phyloP scores from a whole-genome alignment of 2,113 vertebrate genomes.

The Diadophis punctatus region DNA sequence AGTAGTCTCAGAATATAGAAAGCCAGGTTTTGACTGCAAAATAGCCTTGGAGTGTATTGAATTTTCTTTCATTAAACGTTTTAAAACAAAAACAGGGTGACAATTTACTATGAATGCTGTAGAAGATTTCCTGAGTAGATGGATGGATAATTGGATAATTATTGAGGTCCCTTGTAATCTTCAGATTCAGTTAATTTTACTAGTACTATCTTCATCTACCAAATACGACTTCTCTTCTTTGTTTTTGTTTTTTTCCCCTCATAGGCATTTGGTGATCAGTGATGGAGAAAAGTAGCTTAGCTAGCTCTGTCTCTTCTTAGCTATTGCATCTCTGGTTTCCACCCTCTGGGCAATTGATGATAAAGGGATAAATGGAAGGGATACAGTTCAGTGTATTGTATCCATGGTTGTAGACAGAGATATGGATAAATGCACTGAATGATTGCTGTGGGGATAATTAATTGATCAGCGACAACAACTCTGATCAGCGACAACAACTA shows the following conservation, averaged over 20 bases:
- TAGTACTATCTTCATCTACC: neutral
- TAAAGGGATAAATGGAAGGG: neutral
- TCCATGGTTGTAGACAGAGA: neutral
- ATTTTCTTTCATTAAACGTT: neutral
- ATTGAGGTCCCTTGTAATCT: neutral
- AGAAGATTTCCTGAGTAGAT: neutral
- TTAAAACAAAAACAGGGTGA: neutral
- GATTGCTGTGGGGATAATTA: neutral
- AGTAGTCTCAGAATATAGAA: neutral
- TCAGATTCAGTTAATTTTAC: neutral
- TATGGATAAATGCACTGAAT: neutral
- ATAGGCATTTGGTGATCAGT: neutral
- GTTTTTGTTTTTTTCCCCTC: neutral
- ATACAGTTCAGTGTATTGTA: neutral
- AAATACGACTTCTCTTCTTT: neutral
- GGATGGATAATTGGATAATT: neutral
- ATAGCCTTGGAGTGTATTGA: neutral
- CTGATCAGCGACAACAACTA: neutral
- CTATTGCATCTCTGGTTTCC: neutral
- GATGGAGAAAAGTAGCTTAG: neutral
- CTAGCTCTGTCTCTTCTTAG: neutral
- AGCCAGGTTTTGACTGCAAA: neutral
- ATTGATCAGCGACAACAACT: neutral
- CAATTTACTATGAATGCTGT: neutral
- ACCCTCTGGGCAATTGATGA: neutral